Conservation (phyloP, 2,113 vertebrate genomes). For the Indri indri region DNA sequence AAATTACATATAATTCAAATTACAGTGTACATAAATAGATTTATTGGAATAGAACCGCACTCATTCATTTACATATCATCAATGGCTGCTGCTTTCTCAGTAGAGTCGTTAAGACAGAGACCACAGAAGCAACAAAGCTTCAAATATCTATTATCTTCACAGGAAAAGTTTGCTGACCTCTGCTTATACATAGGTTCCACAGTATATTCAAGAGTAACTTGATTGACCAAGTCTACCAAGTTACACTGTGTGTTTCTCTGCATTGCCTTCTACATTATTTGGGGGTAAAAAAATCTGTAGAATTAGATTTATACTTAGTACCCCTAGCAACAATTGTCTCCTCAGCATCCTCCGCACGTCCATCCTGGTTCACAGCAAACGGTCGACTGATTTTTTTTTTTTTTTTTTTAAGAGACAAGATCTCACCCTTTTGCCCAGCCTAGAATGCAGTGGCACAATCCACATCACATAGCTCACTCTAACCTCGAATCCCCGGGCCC, state of each 20-base stretch:
- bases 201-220: background rate
- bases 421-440: too few species aligned
- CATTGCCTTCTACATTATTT: background rate
- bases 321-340: background rate
- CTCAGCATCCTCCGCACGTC: background rate
- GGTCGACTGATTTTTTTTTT: background rate
- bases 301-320: background rate
- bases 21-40: background rate
- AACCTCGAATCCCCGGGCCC: too few species aligned
- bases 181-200: background rate
- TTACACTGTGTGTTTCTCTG: background rate
- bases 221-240: background rate
- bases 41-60: background rate
- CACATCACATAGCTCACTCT: too few species aligned
- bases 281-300: background rate
- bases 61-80: background rate
- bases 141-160: background rate
- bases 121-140: background rate
- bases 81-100: background rate
- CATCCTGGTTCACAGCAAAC: background rate
- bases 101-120: background rate
- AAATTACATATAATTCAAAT: background rate
- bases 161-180: background rate
- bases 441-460: too few species aligned
- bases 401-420: too few species aligned